Evolutionary conservation across 2,113 vertebrate genomes (phyloP).

Genomic region (Tychaedon coryphoeus): DNA sequence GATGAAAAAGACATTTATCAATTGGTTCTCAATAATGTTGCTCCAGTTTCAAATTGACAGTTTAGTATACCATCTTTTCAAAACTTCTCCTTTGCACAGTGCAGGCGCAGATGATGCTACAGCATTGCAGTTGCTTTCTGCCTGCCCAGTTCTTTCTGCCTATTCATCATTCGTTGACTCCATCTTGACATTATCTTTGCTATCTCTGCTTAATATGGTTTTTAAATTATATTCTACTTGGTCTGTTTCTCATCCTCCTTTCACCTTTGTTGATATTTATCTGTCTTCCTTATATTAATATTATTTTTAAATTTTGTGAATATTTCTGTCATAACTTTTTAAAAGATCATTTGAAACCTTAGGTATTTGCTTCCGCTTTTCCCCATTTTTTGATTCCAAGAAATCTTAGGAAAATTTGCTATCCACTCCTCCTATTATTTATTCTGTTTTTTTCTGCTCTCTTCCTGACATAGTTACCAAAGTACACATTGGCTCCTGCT

Average conservation of each 20-base stretch:
- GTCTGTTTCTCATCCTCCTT: background rate
- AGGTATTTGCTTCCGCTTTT: background rate
- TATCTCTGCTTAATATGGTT: background rate
- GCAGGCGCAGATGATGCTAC: background rate
- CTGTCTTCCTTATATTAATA: background rate
- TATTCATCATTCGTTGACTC: background rate
- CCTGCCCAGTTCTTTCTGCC: background rate
- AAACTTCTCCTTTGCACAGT: background rate
- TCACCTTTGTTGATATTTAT: background rate
- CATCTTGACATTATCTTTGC: background rate
- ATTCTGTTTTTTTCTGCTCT: background rate
- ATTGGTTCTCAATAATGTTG: background rate
- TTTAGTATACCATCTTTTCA: background rate
- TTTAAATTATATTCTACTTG: background rate
- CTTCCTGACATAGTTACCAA: background rate
- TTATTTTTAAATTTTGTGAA: background rate
- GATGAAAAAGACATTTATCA: background rate
- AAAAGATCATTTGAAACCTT: background rate
- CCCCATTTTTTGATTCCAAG: background rate
- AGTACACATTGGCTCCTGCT: background rate
- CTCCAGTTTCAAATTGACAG: background rate
- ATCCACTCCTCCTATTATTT: background rate
- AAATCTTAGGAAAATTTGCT: background rate
- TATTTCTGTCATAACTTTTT: background rate
- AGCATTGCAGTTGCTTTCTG: background rate